Evolutionary conservation across 2,113 vertebrate species (phyloP).

Genomic region (Rana temporaria): DNA sequence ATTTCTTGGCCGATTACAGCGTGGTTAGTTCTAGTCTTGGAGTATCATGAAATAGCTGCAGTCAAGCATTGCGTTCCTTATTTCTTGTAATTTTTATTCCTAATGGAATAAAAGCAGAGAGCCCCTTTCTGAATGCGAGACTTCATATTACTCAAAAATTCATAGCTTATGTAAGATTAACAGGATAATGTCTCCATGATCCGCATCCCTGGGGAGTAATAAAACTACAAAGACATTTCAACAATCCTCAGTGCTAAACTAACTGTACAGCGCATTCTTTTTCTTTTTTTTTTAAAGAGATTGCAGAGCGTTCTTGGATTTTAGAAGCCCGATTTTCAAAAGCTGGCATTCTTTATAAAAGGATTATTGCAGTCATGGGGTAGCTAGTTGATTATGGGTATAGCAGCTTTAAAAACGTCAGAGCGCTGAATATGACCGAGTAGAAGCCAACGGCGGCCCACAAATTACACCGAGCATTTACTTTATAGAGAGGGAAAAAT

Average conservation of each 20-base stretch:
- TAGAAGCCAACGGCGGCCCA: slow-evolving; percentile 5
- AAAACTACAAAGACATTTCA: background rate
- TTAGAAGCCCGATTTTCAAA: background rate
- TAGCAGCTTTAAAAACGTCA: slow-evolving; percentile 9
- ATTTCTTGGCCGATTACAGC: too few species aligned
- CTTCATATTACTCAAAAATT: background rate
- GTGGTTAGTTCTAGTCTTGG: too few species aligned
- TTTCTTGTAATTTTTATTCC: too few species aligned
- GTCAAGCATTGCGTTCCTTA: too few species aligned
- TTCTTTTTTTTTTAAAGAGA: background rate
- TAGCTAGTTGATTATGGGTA: slow-evolving; percentile 13
- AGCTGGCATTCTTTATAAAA: background rate
- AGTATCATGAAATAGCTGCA: too few species aligned
- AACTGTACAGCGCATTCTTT: background rate
- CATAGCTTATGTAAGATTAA: background rate
- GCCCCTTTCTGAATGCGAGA: background rate
- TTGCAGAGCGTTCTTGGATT: background rate
- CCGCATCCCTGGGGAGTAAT: background rate
- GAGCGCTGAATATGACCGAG: background rate
- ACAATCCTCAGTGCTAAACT: background rate
- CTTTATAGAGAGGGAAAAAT: background rate
- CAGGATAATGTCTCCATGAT: background rate
- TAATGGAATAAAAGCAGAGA: too few species aligned
- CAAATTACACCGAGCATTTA: background rate
- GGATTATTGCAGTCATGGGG: slow-evolving; percentile 23